Conservation (phyloP, 2,797 vertebrate genomes). For the Spondyliosoma cantharus region DNA sequence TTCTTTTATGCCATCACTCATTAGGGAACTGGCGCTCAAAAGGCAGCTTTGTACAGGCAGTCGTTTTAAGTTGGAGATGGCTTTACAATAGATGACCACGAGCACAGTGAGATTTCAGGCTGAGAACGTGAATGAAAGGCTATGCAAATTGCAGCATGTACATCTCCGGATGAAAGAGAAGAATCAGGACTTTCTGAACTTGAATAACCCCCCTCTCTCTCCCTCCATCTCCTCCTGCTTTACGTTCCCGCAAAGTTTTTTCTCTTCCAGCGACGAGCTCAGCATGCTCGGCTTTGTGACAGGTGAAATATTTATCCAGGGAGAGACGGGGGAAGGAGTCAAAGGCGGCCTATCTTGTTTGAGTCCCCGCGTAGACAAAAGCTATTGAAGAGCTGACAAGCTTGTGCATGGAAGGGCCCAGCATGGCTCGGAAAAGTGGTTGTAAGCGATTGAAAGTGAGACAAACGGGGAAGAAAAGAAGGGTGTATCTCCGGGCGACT, state of each 20-base stretch:
- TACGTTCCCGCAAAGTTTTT: constrained; percentile 35
- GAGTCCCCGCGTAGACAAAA: constrained; percentile 74
- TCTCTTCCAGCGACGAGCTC: constrained; percentile 18
- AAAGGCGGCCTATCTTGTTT: constrained; percentile 63
- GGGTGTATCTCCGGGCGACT: constrained; percentile 65
- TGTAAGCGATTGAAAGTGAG: constrained; percentile 73
- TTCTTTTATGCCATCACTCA: constrained; percentile 68
- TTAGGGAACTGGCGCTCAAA: constrained; percentile 52
- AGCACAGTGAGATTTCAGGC: constrained; percentile 48
- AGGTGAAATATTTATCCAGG: constrained; percentile 73
- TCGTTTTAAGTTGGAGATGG: constrained; percentile 57
- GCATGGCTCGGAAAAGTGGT: constrained; percentile 68
- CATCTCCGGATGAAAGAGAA: constrained; percentile 52
- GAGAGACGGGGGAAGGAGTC: constrained; percentile 44
- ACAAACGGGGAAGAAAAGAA: constrained; percentile 75
- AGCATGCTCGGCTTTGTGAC: constrained; percentile 53
- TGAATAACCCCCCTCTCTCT: constrained; percentile 39
- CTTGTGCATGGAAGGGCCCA: constrained; percentile 69
- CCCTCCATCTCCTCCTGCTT: constrained; percentile 23
- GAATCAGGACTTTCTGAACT: constrained; percentile 53
- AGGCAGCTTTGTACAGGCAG: constrained; percentile 59
- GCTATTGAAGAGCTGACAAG: constrained; percentile 79
- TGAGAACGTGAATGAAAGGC: constrained; percentile 54
- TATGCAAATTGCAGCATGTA: constrained; percentile 63
- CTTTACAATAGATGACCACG: constrained; percentile 65